Base-by-base conservation (phyloP, 30 jellyfish, hydroid and myxozoan genomes). In the Hydractinia symbiolongicarpus region DNA sequence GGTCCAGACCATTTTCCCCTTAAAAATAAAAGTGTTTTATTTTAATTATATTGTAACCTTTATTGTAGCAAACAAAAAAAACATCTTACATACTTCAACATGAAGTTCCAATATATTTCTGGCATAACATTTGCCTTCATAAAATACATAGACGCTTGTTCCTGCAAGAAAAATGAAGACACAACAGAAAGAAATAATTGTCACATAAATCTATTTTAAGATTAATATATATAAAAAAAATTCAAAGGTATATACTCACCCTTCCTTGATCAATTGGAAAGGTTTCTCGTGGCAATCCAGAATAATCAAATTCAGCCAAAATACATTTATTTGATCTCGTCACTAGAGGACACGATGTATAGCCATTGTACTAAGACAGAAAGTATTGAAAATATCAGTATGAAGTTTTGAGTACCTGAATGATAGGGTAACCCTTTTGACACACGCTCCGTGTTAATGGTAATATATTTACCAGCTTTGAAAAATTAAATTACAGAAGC, bases 1-100 rank as follows among this genome's bases (percentile, higher is more conserved):
- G 97, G 97, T 6, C 97, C 97, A 60, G 83, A 76, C 97, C 97
- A 90, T 58, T 74, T 70, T 19, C 97, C 97, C 83, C 97, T 85
- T 78, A 44, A 55, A 56, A 30, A 9, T 1, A 64, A 64, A 64
- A 64, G 75, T 10, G 8, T 49, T 4, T 8, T 5, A 21, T 61
- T 17, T 2, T 5, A 16, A 10, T 11, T 0, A 62, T 5, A 30
- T 30, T 30, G 2, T 30, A 30, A 30, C 44, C 44, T 30, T 30
- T 0, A 30, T 30, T 30, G 44, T 2, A 30, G 2, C 44, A 30
- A 40, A 30, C 44, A 30, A 40, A 5, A 4, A 17, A 7, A 44
- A 7, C 20, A 62, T 9, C 4, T 5, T 54, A 55, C 95, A 56
- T 67, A 89, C 97, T 84, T 89, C 73, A 89, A 30, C 21, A 90